These are phyloP conservation scores for Clangula hyemalis DNA, from an alignment of 2,797 vertebrate species.

Conservation along the genomic window DNA sequence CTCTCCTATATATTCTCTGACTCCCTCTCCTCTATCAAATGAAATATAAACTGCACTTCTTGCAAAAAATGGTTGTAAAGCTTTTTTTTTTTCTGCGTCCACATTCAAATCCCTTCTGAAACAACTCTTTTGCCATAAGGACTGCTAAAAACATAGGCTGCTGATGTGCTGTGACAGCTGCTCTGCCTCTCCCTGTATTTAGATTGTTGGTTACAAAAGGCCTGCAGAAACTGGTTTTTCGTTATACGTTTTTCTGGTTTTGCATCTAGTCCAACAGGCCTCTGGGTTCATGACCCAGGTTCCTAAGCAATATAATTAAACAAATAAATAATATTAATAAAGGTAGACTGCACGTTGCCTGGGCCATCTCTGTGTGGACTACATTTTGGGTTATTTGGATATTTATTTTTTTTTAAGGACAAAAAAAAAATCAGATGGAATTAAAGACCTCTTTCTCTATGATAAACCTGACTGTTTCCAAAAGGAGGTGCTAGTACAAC, in stretches of 20 bases:
- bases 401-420: not conserved
- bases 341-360: not conserved
- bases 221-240: not conserved
- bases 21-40: not conserved
- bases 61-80: conserved; percentile 11
- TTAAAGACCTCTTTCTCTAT: not conserved
- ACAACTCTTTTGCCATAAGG: not conserved
- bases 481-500: not conserved
- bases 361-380: rapidly evolving
- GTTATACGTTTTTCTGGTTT: not conserved
- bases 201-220: not conserved
- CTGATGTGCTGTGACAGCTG: conserved; percentile 22
- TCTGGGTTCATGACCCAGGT: not conserved
- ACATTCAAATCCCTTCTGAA: conserved; percentile 3
- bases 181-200: not conserved
- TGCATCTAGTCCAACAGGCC: not conserved
- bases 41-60: not conserved
- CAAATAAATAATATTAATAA: not conserved
- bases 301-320: not conserved
- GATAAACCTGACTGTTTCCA: not conserved
- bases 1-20: not conserved
- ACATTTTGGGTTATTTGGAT: not conserved
- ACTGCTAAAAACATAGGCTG: not conserved
- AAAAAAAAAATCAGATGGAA: not conserved
- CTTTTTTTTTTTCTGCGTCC: not conserved